Base-by-base conservation (phyloP, 2,113 vertebrate genomes). In the Morone saxatilis region DNA sequence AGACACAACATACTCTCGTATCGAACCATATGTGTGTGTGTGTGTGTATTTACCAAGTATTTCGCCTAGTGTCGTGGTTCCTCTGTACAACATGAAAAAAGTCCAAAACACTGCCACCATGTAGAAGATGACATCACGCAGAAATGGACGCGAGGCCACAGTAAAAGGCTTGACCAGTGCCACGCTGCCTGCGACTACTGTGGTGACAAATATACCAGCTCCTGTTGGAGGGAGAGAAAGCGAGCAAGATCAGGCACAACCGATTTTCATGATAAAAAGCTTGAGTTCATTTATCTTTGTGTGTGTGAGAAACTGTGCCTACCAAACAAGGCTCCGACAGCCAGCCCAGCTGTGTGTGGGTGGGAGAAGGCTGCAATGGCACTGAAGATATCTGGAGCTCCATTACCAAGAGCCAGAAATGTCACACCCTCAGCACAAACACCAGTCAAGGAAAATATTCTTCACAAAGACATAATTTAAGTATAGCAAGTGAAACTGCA, bases 301-400 rank as follows among this genome's bases (percentile, higher is more conserved):
- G 57, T 19, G 11, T 60, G 22, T 69, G 17, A 47, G 19, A 4
- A 7, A 45, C 16, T 57, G 13, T 51, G 31, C 13, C 10, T 92
- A 99, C 98, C 98, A 38, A 99, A 99, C 75, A 99, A 80, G 0
- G 98, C 97, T 51, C 98, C 98, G 0, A 99, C 89, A 31, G 98
- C 98, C 92, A 99, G 89, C 43, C 98, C 96, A 0, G 97, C 98
- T 0, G 98, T 99, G 76, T 97, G 97, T 0, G 98, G 96, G 81
- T 94, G 91, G 0, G 98, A 98, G 92, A 99, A 98, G 0, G 98
- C 98, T 74, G 97, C 98, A 57, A 99, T 88, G 0, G 98, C 98
- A 0, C 98, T 99, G 95, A 99, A 99, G 88, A 99, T 95, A 68
- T 99, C 98, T 0, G 98, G 98, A 0, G 98, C 98, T 1, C 98